These are phyloP conservation scores for Bovichtus variegatus DNA, from an alignment of 2,797 vertebrate species.

Conservation along the genomic window DNA sequence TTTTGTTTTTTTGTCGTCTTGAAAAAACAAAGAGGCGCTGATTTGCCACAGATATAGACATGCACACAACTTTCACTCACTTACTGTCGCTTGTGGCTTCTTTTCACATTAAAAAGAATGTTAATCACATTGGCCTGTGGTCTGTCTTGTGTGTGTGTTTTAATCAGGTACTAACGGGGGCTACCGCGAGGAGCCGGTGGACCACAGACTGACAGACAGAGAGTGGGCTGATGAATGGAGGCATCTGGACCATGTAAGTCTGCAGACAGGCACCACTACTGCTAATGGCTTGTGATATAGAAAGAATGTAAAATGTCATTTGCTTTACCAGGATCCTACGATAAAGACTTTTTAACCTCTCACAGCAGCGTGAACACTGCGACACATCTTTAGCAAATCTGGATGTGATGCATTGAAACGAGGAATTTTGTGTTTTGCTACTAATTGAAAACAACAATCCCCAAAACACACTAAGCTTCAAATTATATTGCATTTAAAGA, in stretches of 20 bases:
- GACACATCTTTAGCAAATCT: conserved; percentile 1
- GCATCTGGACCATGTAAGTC: conserved; percentile 97
- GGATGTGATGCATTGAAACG: background rate
- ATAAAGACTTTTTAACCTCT: conserved; percentile 18
- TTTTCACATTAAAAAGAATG: conserved; percentile 41
- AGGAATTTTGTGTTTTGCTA: background rate
- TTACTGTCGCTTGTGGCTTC: conserved; percentile 50
- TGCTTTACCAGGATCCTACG: conserved; percentile 31
- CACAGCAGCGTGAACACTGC: conserved; percentile 19
- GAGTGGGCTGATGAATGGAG: conserved; percentile 99
- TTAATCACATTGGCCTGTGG: conserved; percentile 60
- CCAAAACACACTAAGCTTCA: background rate
- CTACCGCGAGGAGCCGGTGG: conserved; percentile 97
- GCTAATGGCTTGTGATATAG: conserved; percentile 57
- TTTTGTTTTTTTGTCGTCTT: background rate
- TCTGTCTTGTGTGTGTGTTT: conserved; percentile 74
- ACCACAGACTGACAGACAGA: conserved; percentile 97
- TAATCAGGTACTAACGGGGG: conserved; percentile 92
- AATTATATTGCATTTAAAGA: background rate
- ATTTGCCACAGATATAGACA: background rate
- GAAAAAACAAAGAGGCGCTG: background rate
- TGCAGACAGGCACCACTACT: conserved; percentile 40
- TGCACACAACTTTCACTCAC: conserved; percentile 27
- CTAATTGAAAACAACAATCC: background rate
- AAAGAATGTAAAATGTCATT: conserved; percentile 48